A percentile compares a stretch with the other conserved stretches of the same genome.
Evolutionary conservation across 2,797 vertebrate genomes (phyloP).

Genomic region (Lates japonicus): DNA sequence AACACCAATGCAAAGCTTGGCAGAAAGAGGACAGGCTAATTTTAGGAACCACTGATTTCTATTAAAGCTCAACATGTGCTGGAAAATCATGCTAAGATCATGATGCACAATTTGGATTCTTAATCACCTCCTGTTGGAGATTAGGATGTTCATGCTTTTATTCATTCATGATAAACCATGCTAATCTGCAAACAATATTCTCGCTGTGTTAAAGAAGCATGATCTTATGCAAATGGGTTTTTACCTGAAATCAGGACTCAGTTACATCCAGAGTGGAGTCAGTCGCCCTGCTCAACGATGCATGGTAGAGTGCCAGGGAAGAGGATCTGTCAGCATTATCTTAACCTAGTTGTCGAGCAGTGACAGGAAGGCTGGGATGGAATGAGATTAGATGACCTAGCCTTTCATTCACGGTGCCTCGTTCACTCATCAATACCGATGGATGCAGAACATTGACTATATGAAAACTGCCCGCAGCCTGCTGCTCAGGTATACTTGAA

Average conservation of each 20-base stretch:
- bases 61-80: slow-evolving; percentile 36
- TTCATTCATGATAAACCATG: slow-evolving; percentile 38
- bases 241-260: background rate
- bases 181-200: slow-evolving; percentile 36
- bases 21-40: slow-evolving; percentile 35
- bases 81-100: slow-evolving; percentile 32
- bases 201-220: slow-evolving; percentile 12
- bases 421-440: slow-evolving; percentile 50
- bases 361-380: slow-evolving; percentile 54
- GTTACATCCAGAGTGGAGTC: slow-evolving; percentile 1
- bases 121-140: slow-evolving; percentile 43
- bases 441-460: slow-evolving; percentile 17
- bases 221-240: background rate
- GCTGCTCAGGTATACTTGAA: slow-evolving; percentile 9
- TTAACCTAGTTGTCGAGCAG: slow-evolving; percentile 64
- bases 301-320: slow-evolving; percentile 27
- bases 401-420: slow-evolving; percentile 56
- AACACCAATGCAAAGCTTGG: slow-evolving; percentile 1
- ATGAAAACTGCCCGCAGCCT: slow-evolving; percentile 11
- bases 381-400: slow-evolving; percentile 69
- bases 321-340: slow-evolving; percentile 71
- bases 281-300: slow-evolving; percentile 11
- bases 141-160: slow-evolving; percentile 27
- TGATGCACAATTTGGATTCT: slow-evolving; percentile 27
- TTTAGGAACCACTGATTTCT: slow-evolving; percentile 47